phyloP scores from a whole-genome alignment of 1,140 invertebrate genomes.

The Scaptomyza pallida region DNA sequence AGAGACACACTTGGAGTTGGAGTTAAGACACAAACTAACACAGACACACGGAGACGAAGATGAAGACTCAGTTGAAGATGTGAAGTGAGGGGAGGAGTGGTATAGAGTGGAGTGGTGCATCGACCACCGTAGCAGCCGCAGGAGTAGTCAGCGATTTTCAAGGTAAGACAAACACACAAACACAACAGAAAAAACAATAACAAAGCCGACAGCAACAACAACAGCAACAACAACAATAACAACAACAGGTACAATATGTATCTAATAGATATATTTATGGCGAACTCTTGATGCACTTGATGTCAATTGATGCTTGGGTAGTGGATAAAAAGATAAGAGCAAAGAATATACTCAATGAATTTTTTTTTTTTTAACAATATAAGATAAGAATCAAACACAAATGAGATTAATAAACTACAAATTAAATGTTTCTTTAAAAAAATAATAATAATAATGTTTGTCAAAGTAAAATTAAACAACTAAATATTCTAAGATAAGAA shows the following conservation, averaged over 20 bases:
- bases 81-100: not conserved
- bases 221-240: slow-evolving; percentile 17
- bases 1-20: not conserved
- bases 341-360: too few species aligned
- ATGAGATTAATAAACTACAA: too few species aligned
- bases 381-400: too few species aligned
- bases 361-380: too few species aligned
- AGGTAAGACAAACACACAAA: slow-evolving; percentile 67
- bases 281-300: slow-evolving; percentile 36
- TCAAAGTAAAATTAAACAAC: too few species aligned
- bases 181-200: not conserved
- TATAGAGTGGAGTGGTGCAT: slow-evolving; percentile 7
- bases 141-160: slow-evolving; percentile 72
- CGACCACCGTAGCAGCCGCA: slow-evolving; percentile 70
- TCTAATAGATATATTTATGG: slow-evolving; percentile 19
- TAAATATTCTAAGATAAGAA: too few species aligned
- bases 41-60: not conserved
- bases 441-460: too few species aligned
- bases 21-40: not conserved
- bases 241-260: slow-evolving; percentile 15
- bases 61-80: not conserved
- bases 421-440: too few species aligned
- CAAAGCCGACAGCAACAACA: slow-evolving; percentile 15
- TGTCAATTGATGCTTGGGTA: too few species aligned
- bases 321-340: too few species aligned